Evolutionary conservation across 2,888 invertebrate genomes (phyloP), one percentile per base, ranked within the genome.

Genomic region (Chelonus formosanus): DNA sequence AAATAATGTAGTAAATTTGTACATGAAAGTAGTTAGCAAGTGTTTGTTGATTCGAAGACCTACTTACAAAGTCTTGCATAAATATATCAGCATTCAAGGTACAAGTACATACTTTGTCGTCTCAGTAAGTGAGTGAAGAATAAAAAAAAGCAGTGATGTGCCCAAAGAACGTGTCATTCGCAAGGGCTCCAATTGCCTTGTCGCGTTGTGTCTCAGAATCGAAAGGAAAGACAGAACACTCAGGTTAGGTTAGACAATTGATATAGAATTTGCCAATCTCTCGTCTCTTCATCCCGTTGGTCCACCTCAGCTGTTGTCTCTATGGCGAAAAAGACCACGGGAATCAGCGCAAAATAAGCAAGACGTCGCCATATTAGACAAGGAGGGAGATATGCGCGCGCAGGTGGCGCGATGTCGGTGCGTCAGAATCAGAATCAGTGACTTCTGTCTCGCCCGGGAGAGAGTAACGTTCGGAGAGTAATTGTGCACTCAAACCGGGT

Each of bases 401-500:
- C 82, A 82, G 79, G 82, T 82, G 82, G 82, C 81, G 82, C 82
- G 82, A 82, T 80, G 75, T 80, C 76, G 77, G 80, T 81, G 80
- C 81, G 80, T 81, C 82, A 82, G 80, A 79, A 78, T 76, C 40
- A 40, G 40, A 40, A 52, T 45, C 76, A 74, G 73, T 75, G 74
- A 73, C 74, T 74, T 72, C 72, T 73, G 78, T 80, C 75, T 73
- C 71, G 71, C 69, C 68, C 68, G 71, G 76, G 74, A 64, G 74
- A 76, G 71, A 73, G 73, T 65, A 70, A 69, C 73, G 73, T 71
- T 44, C 8, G 32, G 52, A 52, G 31, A 8, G 59, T 50, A 34
- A 53, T 61, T 43, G 61, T 61, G 61, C 32, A 48, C 40, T 50
- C 47, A 45, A 47, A 58, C 58, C 52, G 52, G 52, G 52, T 52